phyloP scores from a whole-genome alignment of 2,797 vertebrate genomes.

The Numenius phaeopus region DNA sequence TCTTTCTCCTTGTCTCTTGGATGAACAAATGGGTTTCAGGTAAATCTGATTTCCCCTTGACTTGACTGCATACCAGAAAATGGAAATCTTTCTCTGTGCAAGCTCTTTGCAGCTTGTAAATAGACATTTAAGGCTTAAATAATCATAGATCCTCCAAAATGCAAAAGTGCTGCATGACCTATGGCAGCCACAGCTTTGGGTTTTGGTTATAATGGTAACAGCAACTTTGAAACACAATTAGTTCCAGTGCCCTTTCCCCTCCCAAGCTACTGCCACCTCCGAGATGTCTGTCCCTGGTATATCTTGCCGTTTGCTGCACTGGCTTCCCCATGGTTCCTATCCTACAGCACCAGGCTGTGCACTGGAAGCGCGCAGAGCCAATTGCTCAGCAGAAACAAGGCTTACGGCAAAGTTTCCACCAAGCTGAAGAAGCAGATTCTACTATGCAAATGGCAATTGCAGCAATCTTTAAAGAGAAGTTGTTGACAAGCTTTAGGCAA shows the following conservation, averaged over 20 bases:
- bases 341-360: background rate
- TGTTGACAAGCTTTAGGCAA: conserved; percentile 64
- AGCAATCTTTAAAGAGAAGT: conserved; percentile 61
- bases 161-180: accelerated
- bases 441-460: conserved; percentile 32
- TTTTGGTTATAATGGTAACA: background rate
- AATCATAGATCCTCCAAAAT: background rate
- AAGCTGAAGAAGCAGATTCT: conserved; percentile 1
- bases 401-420: background rate
- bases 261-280: background rate
- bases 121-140: background rate
- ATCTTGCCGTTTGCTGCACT: background rate
- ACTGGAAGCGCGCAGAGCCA: background rate
- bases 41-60: background rate
- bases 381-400: background rate
- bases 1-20: background rate
- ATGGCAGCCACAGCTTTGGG: background rate
- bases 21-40: background rate
- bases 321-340: background rate
- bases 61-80: too few species aligned
- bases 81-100: background rate
- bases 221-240: background rate
- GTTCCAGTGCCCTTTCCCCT: background rate
- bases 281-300: background rate
- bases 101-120: background rate